phyloP scores from a whole-genome alignment of 2,888 invertebrate genomes.

The Congeria kusceri region DNA sequence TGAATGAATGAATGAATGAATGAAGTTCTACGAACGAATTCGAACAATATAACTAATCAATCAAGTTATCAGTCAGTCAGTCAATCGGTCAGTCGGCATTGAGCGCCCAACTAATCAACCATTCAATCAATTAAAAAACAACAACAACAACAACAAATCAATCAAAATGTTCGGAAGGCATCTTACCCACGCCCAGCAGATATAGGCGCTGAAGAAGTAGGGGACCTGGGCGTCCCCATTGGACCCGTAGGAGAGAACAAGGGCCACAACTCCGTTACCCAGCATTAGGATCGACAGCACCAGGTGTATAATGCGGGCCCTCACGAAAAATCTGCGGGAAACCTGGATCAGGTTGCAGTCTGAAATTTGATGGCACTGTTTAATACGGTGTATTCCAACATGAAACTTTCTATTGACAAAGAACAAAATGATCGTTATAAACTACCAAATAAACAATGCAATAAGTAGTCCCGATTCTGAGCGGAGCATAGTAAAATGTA shows the following conservation, averaged over 20 bases:
- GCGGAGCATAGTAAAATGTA: no score
- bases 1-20: neutral
- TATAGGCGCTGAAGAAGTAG: conserved; percentile 58
- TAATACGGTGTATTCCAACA: no score
- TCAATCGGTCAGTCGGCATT: no score
- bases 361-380: no score
- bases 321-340: conserved; percentile 27
- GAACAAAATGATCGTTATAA: no score
- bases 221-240: conserved; percentile 48
- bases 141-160: neutral
- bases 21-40: neutral
- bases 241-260: conserved; percentile 37
- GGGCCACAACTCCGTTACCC: conserved; percentile 26
- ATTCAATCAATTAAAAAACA: neutral
- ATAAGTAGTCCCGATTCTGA: no score
- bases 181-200: conserved; percentile 48
- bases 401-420: no score
- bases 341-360: conserved; percentile 1
- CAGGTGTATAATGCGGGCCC: conserved; percentile 32
- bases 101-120: neutral
- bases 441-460: no score
- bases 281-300: conserved; percentile 21
- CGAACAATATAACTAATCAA: no score
- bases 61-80: no score
- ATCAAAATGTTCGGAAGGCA: neutral